These are phyloP conservation scores for Ceratosolen fusciceps DNA, from an alignment of 1,140 invertebrate genomes.

Conservation along the genomic window DNA sequence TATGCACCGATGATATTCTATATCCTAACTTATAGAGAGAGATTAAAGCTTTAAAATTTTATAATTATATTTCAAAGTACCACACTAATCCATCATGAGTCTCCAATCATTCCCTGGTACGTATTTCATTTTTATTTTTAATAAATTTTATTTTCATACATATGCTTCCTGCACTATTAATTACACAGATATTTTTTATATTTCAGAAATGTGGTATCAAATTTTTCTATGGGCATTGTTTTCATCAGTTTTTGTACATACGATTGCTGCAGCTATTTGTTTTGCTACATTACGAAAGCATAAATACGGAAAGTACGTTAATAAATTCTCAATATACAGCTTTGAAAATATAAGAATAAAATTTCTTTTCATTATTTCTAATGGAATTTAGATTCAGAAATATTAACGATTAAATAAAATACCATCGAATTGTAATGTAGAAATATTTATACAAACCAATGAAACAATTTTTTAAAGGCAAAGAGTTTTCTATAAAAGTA, in stretches of 20 bases:
- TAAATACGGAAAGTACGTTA: constrained; percentile 85
- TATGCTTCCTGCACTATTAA: constrained; percentile 22
- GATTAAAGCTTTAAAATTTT: too few species aligned
- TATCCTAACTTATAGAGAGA: too few species aligned
- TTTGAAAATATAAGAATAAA: too few species aligned
- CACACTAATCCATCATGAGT: constrained; percentile 54
- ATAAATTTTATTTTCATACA: background rate
- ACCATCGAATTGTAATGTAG: too few species aligned
- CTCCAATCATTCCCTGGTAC: constrained; percentile 57
- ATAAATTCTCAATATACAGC: background rate
- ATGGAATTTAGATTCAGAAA: too few species aligned
- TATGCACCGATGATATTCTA: constrained; percentile 49
- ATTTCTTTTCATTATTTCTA: too few species aligned
- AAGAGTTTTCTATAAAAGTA: too few species aligned
- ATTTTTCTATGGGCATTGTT: constrained; percentile 95
- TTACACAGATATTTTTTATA: constrained; percentile 1
- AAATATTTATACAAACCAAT: too few species aligned
- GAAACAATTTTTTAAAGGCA: too few species aligned
- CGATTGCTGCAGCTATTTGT: constrained; percentile 89
- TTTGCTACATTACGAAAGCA: constrained; percentile 92
- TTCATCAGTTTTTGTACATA: constrained; percentile 93
- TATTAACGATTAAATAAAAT: too few species aligned
- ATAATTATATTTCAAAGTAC: too few species aligned
- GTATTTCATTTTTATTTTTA: constrained; percentile 28
- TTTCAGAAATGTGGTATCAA: constrained; percentile 95